Percentiles rank a stretch among this genome's conserved stretches.
Evolutionary conservation across 1,140 invertebrate genomes (phyloP).

Genomic region (Adoxophyes honmai): DNA sequence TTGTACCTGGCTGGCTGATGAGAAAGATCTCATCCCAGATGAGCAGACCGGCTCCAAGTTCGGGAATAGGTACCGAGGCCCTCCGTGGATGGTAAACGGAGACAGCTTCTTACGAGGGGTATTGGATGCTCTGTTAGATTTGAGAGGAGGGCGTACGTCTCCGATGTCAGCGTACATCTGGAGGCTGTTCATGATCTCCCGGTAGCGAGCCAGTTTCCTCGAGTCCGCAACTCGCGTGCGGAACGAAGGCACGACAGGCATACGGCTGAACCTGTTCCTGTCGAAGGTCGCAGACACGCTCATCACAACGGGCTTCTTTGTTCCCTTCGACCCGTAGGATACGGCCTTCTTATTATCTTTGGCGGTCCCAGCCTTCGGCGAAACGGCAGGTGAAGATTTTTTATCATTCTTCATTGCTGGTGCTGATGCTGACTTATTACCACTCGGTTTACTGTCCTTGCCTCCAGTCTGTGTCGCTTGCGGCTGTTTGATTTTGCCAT

Average conservation of each 20-base stretch:
- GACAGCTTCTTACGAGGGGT: slow-evolving; percentile 39
- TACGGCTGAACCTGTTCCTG: slow-evolving; percentile 22
- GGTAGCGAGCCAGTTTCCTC: slow-evolving; percentile 50
- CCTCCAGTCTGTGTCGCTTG: slow-evolving; percentile 21
- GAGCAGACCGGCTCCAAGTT: neutral
- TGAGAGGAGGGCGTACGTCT: slow-evolving; percentile 38
- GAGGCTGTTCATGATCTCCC: slow-evolving; percentile 54
- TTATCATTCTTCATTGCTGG: slow-evolving; percentile 15
- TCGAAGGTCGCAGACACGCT: slow-evolving; percentile 38
- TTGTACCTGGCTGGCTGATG: slow-evolving; percentile 2
- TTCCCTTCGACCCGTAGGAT: slow-evolving; percentile 27
- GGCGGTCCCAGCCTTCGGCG: neutral
- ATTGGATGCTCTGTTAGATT: slow-evolving; percentile 57
- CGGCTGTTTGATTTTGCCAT: slow-evolving; percentile 7
- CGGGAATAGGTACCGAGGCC: neutral
- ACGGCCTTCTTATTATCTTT: slow-evolving; percentile 36
- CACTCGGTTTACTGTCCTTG: neutral
- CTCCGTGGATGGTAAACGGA: slow-evolving; percentile 20
- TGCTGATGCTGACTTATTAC: slow-evolving; percentile 17
- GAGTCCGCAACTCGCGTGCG: slow-evolving; percentile 25
- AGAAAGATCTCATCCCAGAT: neutral
- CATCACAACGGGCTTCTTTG: slow-evolving; percentile 45
- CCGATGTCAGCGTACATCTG: slow-evolving; percentile 46
- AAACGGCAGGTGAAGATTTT: slow-evolving; percentile 8
- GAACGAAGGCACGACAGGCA: slow-evolving; percentile 15